Percentiles rank a stretch among this genome's conserved stretches.
Evolutionary conservation across 2,888 invertebrate genomes (phyloP).

Genomic region (Ennomos fuscantarius): DNA sequence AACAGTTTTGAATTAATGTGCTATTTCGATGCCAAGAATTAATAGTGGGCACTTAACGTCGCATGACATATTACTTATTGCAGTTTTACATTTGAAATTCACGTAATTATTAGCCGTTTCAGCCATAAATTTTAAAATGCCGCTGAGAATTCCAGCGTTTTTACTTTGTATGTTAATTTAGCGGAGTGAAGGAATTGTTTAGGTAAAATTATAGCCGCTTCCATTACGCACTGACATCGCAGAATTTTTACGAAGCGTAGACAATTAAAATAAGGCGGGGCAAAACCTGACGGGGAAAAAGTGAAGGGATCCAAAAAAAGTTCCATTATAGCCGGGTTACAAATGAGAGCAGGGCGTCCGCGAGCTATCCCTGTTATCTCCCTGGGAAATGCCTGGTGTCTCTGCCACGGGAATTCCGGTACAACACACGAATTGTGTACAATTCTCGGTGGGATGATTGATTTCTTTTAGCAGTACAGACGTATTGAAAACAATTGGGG

Average conservation of each 20-base stretch:
- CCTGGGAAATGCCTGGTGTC: conserved; percentile 57
- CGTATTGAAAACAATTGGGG: not conserved
- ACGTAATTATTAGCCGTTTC: conserved; percentile 38
- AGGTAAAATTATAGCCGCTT: conserved; percentile 33
- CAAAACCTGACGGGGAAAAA: conserved; percentile 74
- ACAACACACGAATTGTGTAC: conserved; percentile 33
- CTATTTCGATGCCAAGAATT: conserved; percentile 24
- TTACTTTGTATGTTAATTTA: conserved; percentile 43
- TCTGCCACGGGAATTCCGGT: conserved; percentile 32
- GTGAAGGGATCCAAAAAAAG: conserved; percentile 74
- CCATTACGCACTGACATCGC: conserved; percentile 38
- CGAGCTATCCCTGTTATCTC: conserved; percentile 65
- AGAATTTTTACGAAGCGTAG: conserved; percentile 54
- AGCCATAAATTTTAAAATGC: conserved; percentile 39
- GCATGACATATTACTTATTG: conserved; percentile 31
- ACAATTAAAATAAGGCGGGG: conserved; percentile 73
- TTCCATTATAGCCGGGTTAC: conserved; percentile 74
- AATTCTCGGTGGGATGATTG: conserved; percentile 25
- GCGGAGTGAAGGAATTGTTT: conserved; percentile 37
- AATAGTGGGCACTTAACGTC: conserved; percentile 24
- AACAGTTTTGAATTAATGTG: conserved; percentile 23
- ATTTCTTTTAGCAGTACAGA: conserved; percentile 8
- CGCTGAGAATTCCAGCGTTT: conserved; percentile 35
- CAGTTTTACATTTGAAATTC: conserved; percentile 42
- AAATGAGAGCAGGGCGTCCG: conserved; percentile 69